Percentiles rank a stretch among this genome's conserved stretches.
phyloP scores from a whole-genome alignment of 2,888 invertebrate genomes.

The Dynastes maya region DNA sequence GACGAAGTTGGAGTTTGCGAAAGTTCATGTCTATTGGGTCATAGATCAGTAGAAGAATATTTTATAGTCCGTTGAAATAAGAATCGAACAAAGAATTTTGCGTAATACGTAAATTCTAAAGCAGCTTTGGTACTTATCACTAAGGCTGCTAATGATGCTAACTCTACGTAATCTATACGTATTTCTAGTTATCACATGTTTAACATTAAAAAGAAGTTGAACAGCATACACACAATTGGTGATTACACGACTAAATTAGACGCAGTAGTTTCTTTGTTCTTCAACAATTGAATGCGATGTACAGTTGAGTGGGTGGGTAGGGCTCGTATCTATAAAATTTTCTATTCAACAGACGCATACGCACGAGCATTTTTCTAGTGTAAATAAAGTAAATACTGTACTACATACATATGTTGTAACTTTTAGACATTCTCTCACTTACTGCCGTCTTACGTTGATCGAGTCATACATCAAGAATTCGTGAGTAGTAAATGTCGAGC shows the following conservation, averaged over 20 bases:
- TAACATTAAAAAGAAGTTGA: too few species aligned
- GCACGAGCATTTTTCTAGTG: conserved; percentile 1
- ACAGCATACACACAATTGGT: background rate
- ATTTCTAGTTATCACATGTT: too few species aligned
- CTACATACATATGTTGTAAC: background rate
- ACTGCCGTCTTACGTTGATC: conserved; percentile 4
- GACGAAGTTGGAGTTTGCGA: too few species aligned
- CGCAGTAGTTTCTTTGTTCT: conserved; percentile 21
- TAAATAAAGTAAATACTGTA: background rate
- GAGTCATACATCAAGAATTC: conserved; percentile 43
- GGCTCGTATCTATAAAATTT: background rate
- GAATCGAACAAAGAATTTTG: too few species aligned
- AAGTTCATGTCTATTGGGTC: too few species aligned
- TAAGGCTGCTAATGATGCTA: too few species aligned
- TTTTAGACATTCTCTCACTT: conserved; percentile 34
- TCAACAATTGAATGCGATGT: conserved; percentile 8
- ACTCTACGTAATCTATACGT: too few species aligned
- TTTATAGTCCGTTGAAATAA: too few species aligned
- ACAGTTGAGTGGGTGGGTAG: conserved; percentile 20
- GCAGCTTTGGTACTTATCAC: too few species aligned
- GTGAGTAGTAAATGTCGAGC: conserved; percentile 29
- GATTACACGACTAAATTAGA: background rate
- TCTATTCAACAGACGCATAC: conserved; percentile 12
- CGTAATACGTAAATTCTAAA: too few species aligned
- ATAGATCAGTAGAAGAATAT: too few species aligned